phyloP scores from a whole-genome alignment of 2,797 vertebrate species.

The Ataeniobius toweri region DNA sequence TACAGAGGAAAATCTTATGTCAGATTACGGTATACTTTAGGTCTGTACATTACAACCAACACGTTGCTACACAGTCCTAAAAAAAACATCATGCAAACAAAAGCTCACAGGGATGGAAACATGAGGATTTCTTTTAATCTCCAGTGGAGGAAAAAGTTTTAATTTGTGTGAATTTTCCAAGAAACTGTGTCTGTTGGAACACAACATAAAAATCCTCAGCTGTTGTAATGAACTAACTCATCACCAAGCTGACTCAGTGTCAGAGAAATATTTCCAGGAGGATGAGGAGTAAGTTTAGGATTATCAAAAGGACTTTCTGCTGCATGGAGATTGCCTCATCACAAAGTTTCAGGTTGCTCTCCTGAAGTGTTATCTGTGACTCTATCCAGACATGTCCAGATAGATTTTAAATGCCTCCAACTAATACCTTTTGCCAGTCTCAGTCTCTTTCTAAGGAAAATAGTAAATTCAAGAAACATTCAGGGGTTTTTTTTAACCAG shows the following conservation, averaged over 20 bases:
- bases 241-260: slow-evolving; percentile 4
- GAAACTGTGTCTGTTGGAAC: background rate
- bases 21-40: background rate
- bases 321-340: background rate
- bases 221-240: background rate
- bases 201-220: background rate
- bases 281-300: background rate
- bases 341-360: background rate
- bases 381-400: too few species aligned
- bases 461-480: too few species aligned
- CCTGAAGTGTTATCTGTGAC: background rate
- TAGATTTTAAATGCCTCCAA: too few species aligned
- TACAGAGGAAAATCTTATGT: background rate
- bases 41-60: background rate
- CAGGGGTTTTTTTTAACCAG: too few species aligned
- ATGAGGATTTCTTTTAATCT: background rate
- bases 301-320: background rate
- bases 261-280: background rate
- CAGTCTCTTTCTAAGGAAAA: too few species aligned
- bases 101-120: background rate
- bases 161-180: background rate
- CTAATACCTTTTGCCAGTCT: too few species aligned
- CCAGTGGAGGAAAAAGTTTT: background rate
- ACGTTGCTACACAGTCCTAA: background rate
- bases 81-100: slow-evolving; percentile 1